phyloP scores from a whole-genome alignment of 92 coral and sea anemone genomes.

The Epizoanthus illoricatus region DNA sequence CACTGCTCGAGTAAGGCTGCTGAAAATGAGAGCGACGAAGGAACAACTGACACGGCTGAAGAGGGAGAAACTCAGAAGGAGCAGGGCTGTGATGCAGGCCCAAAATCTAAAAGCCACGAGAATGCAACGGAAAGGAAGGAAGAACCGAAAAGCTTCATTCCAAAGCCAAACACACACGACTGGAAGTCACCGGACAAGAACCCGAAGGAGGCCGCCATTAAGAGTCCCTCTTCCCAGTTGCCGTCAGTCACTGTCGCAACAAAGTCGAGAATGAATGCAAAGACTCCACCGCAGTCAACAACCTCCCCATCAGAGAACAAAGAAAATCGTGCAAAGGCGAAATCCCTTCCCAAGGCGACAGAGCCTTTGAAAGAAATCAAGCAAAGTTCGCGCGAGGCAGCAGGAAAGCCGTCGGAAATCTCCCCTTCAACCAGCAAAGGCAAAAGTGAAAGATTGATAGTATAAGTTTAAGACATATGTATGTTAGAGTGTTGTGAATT shows the following conservation, averaged over 20 bases:
- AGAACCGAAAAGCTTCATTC: neutral
- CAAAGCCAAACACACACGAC: neutral
- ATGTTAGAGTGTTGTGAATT: neutral
- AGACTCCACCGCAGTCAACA: neutral
- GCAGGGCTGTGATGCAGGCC: neutral
- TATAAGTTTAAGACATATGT: neutral
- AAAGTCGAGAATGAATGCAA: neutral
- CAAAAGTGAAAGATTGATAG: neutral
- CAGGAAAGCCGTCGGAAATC: neutral
- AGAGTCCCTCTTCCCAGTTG: neutral
- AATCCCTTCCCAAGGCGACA: neutral
- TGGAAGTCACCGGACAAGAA: neutral
- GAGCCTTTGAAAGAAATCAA: conserved; percentile 4
- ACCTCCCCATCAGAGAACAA: conserved; percentile 16
- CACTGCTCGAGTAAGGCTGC: neutral
- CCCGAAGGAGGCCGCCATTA: neutral
- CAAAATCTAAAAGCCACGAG: no score
- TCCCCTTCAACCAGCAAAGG: neutral
- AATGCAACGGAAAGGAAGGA: neutral
- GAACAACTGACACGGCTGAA: neutral
- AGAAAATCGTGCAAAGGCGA: conserved; percentile 14
- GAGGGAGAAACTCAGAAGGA: neutral
- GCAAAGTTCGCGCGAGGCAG: neutral
- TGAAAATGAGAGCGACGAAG: neutral
- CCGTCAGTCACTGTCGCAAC: neutral